These are phyloP conservation scores for Thermophis baileyi DNA, from an alignment of 2,113 vertebrate species.

Conservation along the genomic window DNA sequence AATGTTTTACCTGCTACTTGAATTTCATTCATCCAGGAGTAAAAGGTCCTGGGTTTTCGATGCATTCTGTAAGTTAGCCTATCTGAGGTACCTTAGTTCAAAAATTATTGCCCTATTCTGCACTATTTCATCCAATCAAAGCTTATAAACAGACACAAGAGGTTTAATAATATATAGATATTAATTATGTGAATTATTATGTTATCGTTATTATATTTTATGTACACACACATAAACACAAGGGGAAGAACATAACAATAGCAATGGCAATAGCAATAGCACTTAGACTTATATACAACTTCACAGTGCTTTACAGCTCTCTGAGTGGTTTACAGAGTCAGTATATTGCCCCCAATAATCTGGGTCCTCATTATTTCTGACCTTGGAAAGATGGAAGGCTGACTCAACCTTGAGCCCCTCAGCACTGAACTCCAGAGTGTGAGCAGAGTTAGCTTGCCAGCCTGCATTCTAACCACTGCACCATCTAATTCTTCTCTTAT, in stretches of 20 bases:
- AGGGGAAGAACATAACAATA: not conserved
- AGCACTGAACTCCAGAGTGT: no score
- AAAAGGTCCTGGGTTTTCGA: not conserved
- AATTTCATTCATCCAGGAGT: not conserved
- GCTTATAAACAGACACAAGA: not conserved
- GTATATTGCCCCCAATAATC: not conserved
- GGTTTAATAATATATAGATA: not conserved
- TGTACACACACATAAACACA: not conserved
- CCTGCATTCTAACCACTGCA: no score
- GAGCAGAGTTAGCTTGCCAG: no score
- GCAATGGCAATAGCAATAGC: not conserved
- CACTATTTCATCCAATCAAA: not conserved
- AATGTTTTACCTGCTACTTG: not conserved
- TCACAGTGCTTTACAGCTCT: not conserved
- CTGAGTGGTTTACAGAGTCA: not conserved
- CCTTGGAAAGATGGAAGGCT: no score
- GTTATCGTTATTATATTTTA: not conserved
- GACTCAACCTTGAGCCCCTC: no score
- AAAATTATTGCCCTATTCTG: not conserved
- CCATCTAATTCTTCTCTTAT: no score
- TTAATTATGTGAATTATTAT: not conserved
- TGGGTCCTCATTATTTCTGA: not conserved
- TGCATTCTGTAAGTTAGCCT: not conserved
- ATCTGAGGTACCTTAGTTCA: not conserved
- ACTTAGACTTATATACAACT: not conserved